Evolutionary conservation across 2,797 vertebrate species (phyloP).

Genomic region (Psittacula echo): DNA sequence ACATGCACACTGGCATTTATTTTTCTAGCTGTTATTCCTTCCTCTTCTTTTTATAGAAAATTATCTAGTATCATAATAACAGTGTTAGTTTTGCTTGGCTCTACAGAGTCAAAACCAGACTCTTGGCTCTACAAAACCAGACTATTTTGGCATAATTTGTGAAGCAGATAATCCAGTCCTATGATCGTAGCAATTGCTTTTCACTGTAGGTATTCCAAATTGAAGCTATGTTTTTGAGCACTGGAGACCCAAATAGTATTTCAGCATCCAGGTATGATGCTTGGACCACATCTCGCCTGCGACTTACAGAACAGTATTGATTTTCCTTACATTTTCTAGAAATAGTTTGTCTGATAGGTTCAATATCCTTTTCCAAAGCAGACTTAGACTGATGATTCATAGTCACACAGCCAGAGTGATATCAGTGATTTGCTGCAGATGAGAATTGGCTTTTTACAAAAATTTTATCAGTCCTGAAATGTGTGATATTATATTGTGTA

Average conservation of each 20-base stretch:
- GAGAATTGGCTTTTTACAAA: background rate
- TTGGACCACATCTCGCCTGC: background rate
- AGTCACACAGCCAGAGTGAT: background rate
- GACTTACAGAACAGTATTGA: constrained; percentile 20
- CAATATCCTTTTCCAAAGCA: constrained; percentile 12
- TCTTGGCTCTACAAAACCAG: background rate
- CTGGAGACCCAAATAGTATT: background rate
- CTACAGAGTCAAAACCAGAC: background rate
- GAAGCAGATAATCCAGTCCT: background rate
- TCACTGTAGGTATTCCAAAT: background rate
- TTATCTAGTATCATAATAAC: background rate
- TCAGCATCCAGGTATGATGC: background rate
- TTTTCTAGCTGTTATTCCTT: background rate
- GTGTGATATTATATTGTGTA: background rate
- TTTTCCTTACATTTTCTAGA: background rate
- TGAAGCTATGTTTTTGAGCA: background rate
- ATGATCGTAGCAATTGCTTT: background rate
- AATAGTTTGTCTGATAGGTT: constrained; percentile 9
- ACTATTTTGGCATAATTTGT: background rate
- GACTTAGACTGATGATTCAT: background rate
- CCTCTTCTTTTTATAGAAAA: background rate
- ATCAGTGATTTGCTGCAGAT: constrained; percentile 1
- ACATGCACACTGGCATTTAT: background rate
- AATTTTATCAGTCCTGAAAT: background rate
- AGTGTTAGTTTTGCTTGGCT: background rate